phyloP scores from a whole-genome alignment of 1,140 invertebrate species.

The Antheraea pernyi region DNA sequence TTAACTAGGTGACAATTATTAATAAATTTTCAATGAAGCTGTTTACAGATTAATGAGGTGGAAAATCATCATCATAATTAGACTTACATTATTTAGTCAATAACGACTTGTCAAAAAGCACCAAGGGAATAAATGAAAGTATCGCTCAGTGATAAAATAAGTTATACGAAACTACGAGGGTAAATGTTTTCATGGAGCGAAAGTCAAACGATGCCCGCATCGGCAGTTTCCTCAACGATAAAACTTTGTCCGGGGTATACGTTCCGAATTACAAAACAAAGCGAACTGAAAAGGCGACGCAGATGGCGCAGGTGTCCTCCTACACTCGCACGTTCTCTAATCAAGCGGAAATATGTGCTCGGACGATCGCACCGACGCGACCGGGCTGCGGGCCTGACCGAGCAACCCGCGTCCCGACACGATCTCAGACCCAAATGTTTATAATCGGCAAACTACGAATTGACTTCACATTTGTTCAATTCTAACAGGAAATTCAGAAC shows the following conservation, averaged over 20 bases:
- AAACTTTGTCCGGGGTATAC: conserved; percentile 46
- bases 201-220: conserved; percentile 58
- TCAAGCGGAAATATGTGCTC: conserved; percentile 71
- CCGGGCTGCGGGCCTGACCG: conserved; percentile 17
- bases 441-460: conserved; percentile 46
- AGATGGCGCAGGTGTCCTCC: conserved; percentile 60
- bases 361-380: conserved; percentile 33
- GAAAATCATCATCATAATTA: too few relatives aligned
- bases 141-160: background rate
- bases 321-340: conserved; percentile 56
- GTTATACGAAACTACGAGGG: background rate
- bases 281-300: conserved; percentile 51
- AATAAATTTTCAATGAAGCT: too few relatives aligned
- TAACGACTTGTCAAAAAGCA: background rate
- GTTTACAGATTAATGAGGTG: background rate
- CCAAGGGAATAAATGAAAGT: background rate
- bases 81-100: background rate
- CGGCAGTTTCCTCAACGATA: conserved; percentile 45
- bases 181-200: conserved; percentile 36
- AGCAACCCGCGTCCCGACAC: conserved; percentile 32
- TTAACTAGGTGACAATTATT: too few relatives aligned
- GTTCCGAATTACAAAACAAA: conserved; percentile 59
- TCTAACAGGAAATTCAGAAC: conserved; percentile 36
- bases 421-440: conserved; percentile 37
- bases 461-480: conserved; percentile 36